A percentile compares a stretch with the other conserved stretches of the same genome.
Conservation (phyloP, 2,113 vertebrate genomes). For the Eptesicus fuscus region DNA sequence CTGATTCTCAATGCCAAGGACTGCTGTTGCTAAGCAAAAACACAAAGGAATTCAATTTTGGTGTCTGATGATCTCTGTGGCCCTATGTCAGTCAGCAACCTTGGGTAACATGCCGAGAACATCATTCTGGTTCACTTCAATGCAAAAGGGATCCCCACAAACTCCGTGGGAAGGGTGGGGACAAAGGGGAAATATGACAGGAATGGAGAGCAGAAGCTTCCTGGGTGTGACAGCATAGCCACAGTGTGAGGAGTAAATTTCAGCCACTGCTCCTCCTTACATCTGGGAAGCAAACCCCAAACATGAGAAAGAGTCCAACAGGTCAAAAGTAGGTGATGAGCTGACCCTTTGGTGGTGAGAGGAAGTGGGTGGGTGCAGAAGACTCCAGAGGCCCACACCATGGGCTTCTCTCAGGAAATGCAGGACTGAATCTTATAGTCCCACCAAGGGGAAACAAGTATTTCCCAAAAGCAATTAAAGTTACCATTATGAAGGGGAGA, state of each 20-base stretch:
- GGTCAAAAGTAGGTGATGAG: neutral
- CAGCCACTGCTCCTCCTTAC: too few species aligned
- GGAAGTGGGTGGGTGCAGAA: neutral
- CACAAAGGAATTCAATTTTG: neutral
- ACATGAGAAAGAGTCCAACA: neutral
- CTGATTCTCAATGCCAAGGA: neutral
- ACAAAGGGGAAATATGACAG: neutral
- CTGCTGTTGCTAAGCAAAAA: neutral
- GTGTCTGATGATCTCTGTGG: neutral
- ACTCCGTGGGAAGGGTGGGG: neutral
- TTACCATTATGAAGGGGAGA: neutral
- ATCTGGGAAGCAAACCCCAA: neutral
- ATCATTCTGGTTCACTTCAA: neutral
- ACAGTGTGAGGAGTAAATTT: rapidly evolving
- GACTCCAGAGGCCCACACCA: neutral
- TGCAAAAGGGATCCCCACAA: neutral
- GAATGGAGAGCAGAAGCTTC: neutral
- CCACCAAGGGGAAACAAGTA: neutral
- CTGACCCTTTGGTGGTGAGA: neutral
- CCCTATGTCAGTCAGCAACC: neutral
- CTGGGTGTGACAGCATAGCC: rapidly evolving
- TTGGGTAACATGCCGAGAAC: neutral
- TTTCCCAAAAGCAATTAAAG: neutral
- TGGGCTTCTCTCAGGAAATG: neutral
- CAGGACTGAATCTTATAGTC: neutral